Evolutionary conservation across 2,888 invertebrate genomes (phyloP), one percentile per base, ranked within the genome.

Genomic region (Merodon equestris): DNA sequence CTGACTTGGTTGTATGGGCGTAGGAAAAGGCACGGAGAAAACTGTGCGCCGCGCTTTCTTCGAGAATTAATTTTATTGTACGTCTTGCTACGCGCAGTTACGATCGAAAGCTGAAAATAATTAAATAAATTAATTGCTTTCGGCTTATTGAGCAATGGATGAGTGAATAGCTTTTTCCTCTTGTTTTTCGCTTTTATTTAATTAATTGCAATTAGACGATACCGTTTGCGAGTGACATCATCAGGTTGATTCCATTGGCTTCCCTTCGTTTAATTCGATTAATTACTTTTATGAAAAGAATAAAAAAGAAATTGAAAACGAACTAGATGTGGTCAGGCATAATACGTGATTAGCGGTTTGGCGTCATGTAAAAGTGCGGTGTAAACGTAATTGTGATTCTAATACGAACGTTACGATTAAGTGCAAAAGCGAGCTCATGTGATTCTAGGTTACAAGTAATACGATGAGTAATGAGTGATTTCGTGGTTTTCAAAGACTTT

Each of bases 111-210:
- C 17, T 27, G 17, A 61, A 56, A 56, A 54, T 56, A 63, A 63
- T 71, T 71, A 36, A 64, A 64, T 58, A 51, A 72, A 58, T 72
- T 72, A 68, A 75, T 75, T 63, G 74, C 61, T 68, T 68, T 68
- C 63, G 68, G 68, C 68, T 61, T 68, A 75, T 68, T 54, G 42
- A 13, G 9, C 18, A n/a, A 56, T 36, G 47, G n/a, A 14, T 58
- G 34, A 17, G 17, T 1, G 27, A 7, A n/a, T n/a, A 12, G 36
- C 34, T 10, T 63, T 42, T 34, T 51, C 9, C 7, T 1, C 18
- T 47, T 18, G 27, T 2, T 4, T 27, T 7, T 27, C 27, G 27
- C 27, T 27, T 19, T n/a, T 19, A 18, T 34, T 60, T 50, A 57
- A 68, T 68, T 68, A 57, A 51, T 63, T 47, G 44, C 47, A 47